Evolutionary conservation across 2,888 invertebrate species (phyloP).

Genomic region (Catocala fraxini): DNA sequence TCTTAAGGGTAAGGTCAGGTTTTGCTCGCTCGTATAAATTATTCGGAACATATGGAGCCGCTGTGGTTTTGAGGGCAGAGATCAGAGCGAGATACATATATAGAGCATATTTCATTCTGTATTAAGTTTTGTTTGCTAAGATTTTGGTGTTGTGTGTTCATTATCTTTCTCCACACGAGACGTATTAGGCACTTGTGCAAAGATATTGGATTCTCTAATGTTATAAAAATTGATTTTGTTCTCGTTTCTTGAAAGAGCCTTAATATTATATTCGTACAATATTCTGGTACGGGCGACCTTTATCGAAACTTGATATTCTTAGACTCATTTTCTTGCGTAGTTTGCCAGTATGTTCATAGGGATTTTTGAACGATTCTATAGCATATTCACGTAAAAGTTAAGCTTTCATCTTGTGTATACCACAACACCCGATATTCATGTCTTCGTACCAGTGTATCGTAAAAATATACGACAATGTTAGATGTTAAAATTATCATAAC

Average conservation of each 20-base stretch:
- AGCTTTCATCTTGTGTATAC: constrained; percentile 58
- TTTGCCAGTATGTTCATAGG: not conserved
- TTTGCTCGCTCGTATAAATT: constrained; percentile 51
- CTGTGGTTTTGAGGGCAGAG: constrained; percentile 43
- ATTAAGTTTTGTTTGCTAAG: constrained; percentile 31
- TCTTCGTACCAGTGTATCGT: constrained; percentile 54
- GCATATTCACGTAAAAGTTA: constrained; percentile 43
- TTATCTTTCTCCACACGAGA: not conserved
- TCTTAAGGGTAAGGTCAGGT: constrained; percentile 56
- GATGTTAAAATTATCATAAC: constrained; percentile 59
- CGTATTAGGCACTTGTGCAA: not conserved
- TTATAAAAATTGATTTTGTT: not conserved
- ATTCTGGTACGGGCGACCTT: not conserved
- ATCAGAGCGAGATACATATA: constrained; percentile 31
- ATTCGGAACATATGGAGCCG: constrained; percentile 47
- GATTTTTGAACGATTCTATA: not conserved
- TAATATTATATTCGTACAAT: not conserved
- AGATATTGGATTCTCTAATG: not conserved
- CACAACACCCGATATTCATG: constrained; percentile 59
- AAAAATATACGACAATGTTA: constrained; percentile 63
- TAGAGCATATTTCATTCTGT: constrained; percentile 20
- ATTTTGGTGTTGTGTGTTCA: constrained; percentile 32
- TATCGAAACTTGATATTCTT: not conserved
- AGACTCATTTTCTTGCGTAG: not conserved
- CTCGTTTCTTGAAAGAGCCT: not conserved